Evolutionary conservation across 2,113 vertebrate species (phyloP), one percentile per base, ranked within the genome.

Genomic region (Parus major): DNA sequence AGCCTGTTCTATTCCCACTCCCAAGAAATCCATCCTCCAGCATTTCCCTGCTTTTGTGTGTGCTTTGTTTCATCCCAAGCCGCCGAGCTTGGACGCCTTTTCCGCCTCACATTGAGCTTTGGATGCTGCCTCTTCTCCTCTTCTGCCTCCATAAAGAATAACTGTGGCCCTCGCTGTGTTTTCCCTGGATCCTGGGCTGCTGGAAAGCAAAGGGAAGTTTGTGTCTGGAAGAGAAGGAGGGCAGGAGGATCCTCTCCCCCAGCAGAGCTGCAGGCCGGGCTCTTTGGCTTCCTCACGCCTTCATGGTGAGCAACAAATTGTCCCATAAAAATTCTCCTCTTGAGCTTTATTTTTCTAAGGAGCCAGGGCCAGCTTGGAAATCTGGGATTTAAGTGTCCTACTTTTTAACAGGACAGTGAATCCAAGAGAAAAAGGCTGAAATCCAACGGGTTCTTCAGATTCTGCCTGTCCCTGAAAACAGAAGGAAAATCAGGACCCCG

Each of bases 31-130:
- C 92, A 63, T 36, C 88, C 59, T 63, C 46, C 76, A 64, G 91
- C 82, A 55, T 49, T 80, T 39, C 65, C 46, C 89, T 88, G 78
- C 47, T 14, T 47, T 42, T 69, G 36, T 76, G 80, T 16, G 68
- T 2, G 69, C 86, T 97, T 88, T 89, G 89, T 95, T 96, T 87
- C 24, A 82, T 91, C 89, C 80, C 50, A 69, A 9, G 68, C 96
- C 61, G 56, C 6, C 27, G 93, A 86, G 72, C 93, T 70, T 91
- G 96, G 91, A 83, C 3, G 50, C 52, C 68, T 91, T 85, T 86
- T 42, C 91, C 91, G 90, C 9, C 95, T 92, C 82, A 49, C 11
- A 49, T 83, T 7, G 92, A 82, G 85, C 86, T 87, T 64, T 89
- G 92, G 88, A 91, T 85, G 70, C 84, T 65, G 46, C 53, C n/a